Base-by-base conservation (phyloP, 2,888 invertebrate species). In the Pollenia griseotomentosa region DNA sequence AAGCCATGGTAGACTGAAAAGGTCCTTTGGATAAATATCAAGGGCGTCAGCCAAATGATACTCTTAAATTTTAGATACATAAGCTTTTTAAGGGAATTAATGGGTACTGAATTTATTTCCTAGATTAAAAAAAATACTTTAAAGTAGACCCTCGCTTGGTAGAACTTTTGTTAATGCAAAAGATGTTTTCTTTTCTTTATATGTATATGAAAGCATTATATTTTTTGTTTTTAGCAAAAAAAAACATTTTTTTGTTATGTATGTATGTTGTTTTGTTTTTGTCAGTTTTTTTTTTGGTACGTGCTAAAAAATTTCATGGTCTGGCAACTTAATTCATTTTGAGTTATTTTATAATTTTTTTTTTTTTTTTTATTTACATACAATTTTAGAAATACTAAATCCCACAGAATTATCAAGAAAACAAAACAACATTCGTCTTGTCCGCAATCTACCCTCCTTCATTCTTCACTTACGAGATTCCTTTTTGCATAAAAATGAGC, bases 281-380 rank as follows among this genome's bases (percentile, higher is more conserved):
- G 70, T 74, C 59, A 66, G 33, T 61, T 73, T 51, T 33, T 55
- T 63, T 63, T 83, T 70, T 88, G 82, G 91, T 90, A 92, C 91
- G 92, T 92, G 92, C 90, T 91, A 91, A 91, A 91, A 91, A 91
- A 92, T 92, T 92, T 92, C 91, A 92, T 91, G 92, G 92, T 92
- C 92, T 92, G 91, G 91, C 92, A 90, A 91, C 90, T 92, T 92
- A 92, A 91, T 92, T 90, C 91, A 91, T 88, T 88, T 88, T 87
- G 88, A 80, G 75, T 86, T 88, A 77, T 88, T 87, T 87, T 87
- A 87, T 83, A 61, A 89, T 89, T 89, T 89, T 91, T 91, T 90
- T 90, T 90, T 23, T 23, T 23, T 23, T 23, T 2, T 23, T 23
- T 23, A 23, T 3, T 2, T 71, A 61, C 40, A 63, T 65, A 91